phyloP scores from a whole-genome alignment of 2,113 vertebrate species.

The Zosterops hypoxanthus region DNA sequence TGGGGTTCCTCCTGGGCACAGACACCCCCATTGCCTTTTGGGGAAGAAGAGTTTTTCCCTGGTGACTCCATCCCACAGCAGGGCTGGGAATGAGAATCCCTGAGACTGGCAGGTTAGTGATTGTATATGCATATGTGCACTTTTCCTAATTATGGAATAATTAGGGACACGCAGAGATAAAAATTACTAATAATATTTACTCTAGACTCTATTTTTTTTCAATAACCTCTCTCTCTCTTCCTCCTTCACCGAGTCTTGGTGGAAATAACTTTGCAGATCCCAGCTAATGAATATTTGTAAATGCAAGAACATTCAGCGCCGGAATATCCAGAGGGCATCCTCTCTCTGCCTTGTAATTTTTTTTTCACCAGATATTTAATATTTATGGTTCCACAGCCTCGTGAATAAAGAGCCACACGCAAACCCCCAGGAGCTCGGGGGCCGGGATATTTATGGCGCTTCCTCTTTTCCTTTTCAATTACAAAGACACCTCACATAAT shows the following conservation, averaged over 20 bases:
- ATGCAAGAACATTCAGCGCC: conserved; percentile 11
- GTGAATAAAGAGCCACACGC: neutral
- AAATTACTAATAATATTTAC: conserved; percentile 61
- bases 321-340: conserved; percentile 23
- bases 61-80: neutral
- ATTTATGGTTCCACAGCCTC: conserved; percentile 44
- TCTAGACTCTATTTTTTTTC: neutral
- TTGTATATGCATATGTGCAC: conserved; percentile 11
- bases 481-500: conserved; percentile 67
- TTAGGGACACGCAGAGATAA: conserved; percentile 18
- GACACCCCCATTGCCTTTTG: rapidly evolving
- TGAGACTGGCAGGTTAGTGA: neutral
- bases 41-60: neutral
- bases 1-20: rapidly evolving
- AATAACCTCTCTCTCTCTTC: neutral
- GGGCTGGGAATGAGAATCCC: neutral
- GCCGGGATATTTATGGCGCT: conserved; percentile 33
- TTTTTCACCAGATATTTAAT: conserved; percentile 36
- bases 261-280: conserved; percentile 35
- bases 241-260: neutral
- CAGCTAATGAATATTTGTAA: conserved; percentile 64
- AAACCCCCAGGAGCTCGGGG: conserved; percentile 40
- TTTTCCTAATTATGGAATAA: conserved; percentile 30
- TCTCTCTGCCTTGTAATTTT: neutral
- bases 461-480: conserved; percentile 70